These are phyloP conservation scores for Morinoia aosen DNA, from an alignment of 2,888 invertebrate genomes.

Conservation along the genomic window DNA sequence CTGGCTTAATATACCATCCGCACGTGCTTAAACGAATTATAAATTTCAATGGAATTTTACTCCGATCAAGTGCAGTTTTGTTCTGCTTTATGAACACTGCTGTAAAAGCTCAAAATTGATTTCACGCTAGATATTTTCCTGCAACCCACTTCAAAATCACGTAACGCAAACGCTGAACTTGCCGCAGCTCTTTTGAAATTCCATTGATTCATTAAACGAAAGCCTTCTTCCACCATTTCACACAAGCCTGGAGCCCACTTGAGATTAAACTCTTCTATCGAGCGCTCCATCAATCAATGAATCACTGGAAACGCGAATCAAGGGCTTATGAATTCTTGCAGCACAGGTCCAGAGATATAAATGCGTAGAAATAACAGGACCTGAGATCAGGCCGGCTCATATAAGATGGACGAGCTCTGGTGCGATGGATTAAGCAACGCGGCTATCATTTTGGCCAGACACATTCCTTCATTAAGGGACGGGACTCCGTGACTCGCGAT, in stretches of 20 bases:
- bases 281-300: neutral
- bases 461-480: conserved; percentile 36
- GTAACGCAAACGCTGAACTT: neutral
- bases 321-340: neutral
- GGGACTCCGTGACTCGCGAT: conserved; percentile 22
- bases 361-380: neutral
- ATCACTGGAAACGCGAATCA: neutral
- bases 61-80: neutral
- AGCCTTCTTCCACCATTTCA: neutral
- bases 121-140: too few relatives aligned
- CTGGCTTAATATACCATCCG: too few relatives aligned
- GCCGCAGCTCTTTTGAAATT: neutral
- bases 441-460: conserved; percentile 33
- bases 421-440: conserved; percentile 2
- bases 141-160: neutral
- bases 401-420: conserved; percentile 29
- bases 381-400: neutral
- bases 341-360: neutral
- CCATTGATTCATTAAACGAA: too few relatives aligned
- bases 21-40: too few relatives aligned
- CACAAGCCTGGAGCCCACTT: neutral
- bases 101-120: too few relatives aligned
- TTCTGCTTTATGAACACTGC: neutral
- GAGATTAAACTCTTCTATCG: neutral
- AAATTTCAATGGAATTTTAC: too few relatives aligned